Base-by-base conservation (phyloP, 1,140 invertebrate species). In the Heliothis virescens region DNA sequence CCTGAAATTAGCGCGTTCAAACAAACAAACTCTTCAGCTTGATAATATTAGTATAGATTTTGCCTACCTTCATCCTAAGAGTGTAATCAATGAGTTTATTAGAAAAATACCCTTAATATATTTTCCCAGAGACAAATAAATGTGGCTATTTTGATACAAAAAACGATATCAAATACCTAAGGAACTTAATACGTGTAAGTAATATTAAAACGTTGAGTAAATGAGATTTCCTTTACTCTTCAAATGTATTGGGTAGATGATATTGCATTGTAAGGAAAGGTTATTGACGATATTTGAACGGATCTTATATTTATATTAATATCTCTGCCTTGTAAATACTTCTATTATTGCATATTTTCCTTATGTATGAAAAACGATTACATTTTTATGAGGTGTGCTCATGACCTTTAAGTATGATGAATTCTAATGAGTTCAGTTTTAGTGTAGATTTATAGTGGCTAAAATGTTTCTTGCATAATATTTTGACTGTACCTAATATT, bases 131-230 rank as follows among this genome's bases (percentile, higher is more conserved):
- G 34, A 18, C n/a, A 67, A 65, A 67, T 48, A 67, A 65, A 65
- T 65, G 47, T 50, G 41, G 41, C 13, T 48, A 47, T 50, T 69
- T 69, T 52, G 21, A 50, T 52, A 21, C 10, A 69, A 69, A 50
- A 69, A 69, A 29, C 67, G 48, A 18, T 53, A 71, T 71, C 21
- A 29, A 29, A 67, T 21, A n/a, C n/a, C n/a, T n/a, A 53, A 52
- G 47, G 13, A 29, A 69, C 16, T 50, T 13, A 16, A 50, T 69
- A 69, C 48, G 67, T 52, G 67, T 52, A 52, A 52, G 67, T 71
- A 71, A 71, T 71, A 52, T 67, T n/a, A 71, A 71, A 71, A 50
- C 67, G 67, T 71, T 71, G 29, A 71, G 67, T 71, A 52, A 71
- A 71, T 71, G 67, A 71, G 48, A 71, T 71, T 71, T 71, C 67